Evolutionary conservation across 2,888 invertebrate species (phyloP).

Genomic region (Brachylomia viminalis): DNA sequence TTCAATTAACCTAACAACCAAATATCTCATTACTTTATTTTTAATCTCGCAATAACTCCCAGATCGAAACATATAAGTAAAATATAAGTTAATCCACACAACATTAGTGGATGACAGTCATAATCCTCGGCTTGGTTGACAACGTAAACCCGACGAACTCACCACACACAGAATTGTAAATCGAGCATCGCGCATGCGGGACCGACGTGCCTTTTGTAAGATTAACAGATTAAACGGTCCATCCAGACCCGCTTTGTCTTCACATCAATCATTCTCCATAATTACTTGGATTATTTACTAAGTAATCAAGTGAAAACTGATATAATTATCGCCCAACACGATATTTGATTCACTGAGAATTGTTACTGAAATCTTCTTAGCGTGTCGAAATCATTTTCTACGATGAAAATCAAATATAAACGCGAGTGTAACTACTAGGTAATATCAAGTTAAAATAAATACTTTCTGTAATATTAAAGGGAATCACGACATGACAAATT

Average conservation of each 20-base stretch:
- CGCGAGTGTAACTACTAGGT: neutral
- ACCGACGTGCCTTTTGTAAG: slow-evolving; percentile 55
- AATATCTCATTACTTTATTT: slow-evolving; percentile 43
- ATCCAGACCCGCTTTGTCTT: slow-evolving; percentile 44
- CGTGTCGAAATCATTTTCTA: neutral
- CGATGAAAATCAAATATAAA: slow-evolving; percentile 5
- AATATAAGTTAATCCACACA: slow-evolving; percentile 57
- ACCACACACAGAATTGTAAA: slow-evolving; percentile 71
- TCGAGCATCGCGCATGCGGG: slow-evolving; percentile 54
- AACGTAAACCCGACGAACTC: slow-evolving; percentile 59
- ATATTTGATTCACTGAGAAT: neutral
- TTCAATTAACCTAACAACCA: neutral
- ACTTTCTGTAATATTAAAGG: slow-evolving; percentile 1
- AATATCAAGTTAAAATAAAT: neutral
- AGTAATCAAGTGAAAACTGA: slow-evolving; percentile 17
- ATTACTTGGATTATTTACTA: slow-evolving; percentile 38
- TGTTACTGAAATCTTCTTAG: neutral
- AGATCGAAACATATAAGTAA: slow-evolving; percentile 56
- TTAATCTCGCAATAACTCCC: slow-evolving; percentile 47
- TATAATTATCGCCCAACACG: neutral
- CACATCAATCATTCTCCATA: slow-evolving; percentile 49
- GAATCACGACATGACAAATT: slow-evolving; percentile 36
- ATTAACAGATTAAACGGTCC: slow-evolving; percentile 65
- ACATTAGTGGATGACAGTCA: slow-evolving; percentile 50
- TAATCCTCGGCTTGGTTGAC: slow-evolving; percentile 66